Percentiles rank a stretch among this genome's conserved stretches.
Conservation (phyloP, 2,797 vertebrate genomes). For the Neopelma chrysocephalum region DNA sequence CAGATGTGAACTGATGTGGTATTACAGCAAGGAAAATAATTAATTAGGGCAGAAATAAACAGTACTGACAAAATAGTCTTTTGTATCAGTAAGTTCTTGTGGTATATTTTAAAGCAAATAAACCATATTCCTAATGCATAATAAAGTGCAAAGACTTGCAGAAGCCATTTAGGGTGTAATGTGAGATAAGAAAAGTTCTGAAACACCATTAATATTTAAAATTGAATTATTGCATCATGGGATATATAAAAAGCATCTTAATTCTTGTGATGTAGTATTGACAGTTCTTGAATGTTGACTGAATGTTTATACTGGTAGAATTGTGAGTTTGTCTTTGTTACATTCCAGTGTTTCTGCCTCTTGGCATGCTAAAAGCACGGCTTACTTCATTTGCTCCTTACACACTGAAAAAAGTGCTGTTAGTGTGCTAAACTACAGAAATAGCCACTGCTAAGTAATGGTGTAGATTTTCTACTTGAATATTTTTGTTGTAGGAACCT, state of each 20-base stretch:
- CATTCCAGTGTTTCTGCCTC: slow-evolving; percentile 94
- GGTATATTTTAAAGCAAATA: slow-evolving; percentile 50
- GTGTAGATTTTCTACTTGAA: slow-evolving; percentile 98
- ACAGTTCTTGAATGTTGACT: slow-evolving; percentile 83
- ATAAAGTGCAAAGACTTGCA: slow-evolving; percentile 70
- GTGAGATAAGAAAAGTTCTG: slow-evolving; percentile 66
- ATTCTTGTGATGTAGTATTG: slow-evolving; percentile 80
- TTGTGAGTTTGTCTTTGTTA: slow-evolving; percentile 89
- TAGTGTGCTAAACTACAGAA: slow-evolving; percentile 90
- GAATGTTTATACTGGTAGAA: slow-evolving; percentile 80
- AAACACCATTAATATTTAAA: slow-evolving; percentile 71
- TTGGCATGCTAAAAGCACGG: slow-evolving; percentile 87
- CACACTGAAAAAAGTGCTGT: slow-evolving; percentile 82
- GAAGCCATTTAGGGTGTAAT: slow-evolving; percentile 72
- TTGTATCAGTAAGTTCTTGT: slow-evolving; percentile 4
- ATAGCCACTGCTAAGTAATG: slow-evolving; percentile 92
- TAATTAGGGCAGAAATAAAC: slow-evolving; percentile 25
- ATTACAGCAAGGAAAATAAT: slow-evolving; percentile 43
- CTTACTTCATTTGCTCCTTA: slow-evolving; percentile 83
- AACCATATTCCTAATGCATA: slow-evolving; percentile 45
- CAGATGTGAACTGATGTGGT: slow-evolving; percentile 36
- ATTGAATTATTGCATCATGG: slow-evolving; percentile 81
- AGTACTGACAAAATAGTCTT: slow-evolving; percentile 9
- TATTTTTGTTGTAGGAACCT: slow-evolving; percentile 95
- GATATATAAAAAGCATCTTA: slow-evolving; percentile 81